Evolutionary conservation across 2,888 invertebrate genomes (phyloP).

Genomic region (Nomada goodeniana): DNA sequence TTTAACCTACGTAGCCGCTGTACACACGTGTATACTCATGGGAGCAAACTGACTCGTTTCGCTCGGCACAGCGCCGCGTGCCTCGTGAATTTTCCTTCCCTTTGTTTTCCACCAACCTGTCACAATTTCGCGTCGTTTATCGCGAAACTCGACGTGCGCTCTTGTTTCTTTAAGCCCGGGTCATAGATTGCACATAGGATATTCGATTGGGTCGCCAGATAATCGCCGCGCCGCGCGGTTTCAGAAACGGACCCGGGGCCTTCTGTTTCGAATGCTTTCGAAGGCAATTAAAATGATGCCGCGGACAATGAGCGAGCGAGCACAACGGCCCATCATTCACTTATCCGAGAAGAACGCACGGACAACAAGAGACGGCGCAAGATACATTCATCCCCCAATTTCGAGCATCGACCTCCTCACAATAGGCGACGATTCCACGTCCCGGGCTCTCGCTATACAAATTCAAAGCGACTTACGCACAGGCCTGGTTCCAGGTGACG

Average conservation of each 20-base stretch:
- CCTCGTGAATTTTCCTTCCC: background rate
- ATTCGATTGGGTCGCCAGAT: background rate
- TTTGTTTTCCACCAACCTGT: background rate
- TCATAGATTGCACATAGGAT: background rate
- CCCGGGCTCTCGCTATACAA: constrained; percentile 13
- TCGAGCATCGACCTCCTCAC: background rate
- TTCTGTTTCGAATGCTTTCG: too few species aligned
- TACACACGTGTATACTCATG: background rate
- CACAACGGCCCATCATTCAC: too few species aligned
- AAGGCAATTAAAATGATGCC: too few species aligned
- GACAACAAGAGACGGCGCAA: too few species aligned
- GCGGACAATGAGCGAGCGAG: too few species aligned
- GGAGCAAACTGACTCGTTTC: background rate
- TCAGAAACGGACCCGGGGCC: too few species aligned
- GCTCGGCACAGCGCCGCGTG: background rate
- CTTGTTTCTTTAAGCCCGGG: background rate
- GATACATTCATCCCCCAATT: constrained; percentile 8
- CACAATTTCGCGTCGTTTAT: background rate
- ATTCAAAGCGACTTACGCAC: constrained; percentile 5
- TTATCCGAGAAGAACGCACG: too few species aligned
- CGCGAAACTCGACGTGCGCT: background rate
- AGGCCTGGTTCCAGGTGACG: constrained; percentile 20
- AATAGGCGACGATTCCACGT: constrained; percentile 14
- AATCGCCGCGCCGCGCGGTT: too few species aligned
- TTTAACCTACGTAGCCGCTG: background rate